Evolutionary conservation across 2,113 vertebrate species (phyloP).

Genomic region (Ibidorhyncha struthersii): DNA sequence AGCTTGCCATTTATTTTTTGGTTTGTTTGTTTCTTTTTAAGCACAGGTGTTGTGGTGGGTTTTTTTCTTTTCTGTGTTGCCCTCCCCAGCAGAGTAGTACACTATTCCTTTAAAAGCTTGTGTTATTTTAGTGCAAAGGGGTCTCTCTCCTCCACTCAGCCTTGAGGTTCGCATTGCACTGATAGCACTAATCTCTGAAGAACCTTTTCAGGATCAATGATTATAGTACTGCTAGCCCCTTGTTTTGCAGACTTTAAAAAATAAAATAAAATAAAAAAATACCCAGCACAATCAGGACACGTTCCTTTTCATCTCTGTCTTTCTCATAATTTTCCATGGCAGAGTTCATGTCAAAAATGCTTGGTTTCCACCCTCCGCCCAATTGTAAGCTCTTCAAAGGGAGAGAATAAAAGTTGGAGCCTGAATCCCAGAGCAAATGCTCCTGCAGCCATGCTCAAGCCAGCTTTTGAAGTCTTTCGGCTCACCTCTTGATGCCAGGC

Average conservation of each 20-base stretch:
- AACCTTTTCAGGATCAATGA: constrained; percentile 81
- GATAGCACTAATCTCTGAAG: constrained; percentile 77
- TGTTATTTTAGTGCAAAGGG: constrained; percentile 54
- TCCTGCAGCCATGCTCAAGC: constrained; percentile 66
- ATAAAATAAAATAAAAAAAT: constrained; percentile 58
- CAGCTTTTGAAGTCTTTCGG: constrained; percentile 89
- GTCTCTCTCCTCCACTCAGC: constrained; percentile 47
- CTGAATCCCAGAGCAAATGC: constrained; percentile 68
- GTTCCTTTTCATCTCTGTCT: constrained; percentile 92
- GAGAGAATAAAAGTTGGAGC: constrained; percentile 88
- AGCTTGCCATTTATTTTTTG: not conserved
- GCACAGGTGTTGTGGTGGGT: not conserved
- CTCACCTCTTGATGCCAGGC: constrained; percentile 88
- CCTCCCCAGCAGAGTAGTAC: not conserved
- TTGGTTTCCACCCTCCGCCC: constrained; percentile 82
- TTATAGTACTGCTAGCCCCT: constrained; percentile 79
- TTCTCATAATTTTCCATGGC: constrained; percentile 80
- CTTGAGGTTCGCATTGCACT: constrained; percentile 70
- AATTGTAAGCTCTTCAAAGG: constrained; percentile 97
- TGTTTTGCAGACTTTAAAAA: constrained; percentile 82
- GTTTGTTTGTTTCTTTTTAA: constrained; percentile 12
- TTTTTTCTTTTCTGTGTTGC: not conserved
- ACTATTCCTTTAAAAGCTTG: constrained; percentile 45
- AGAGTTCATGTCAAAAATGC: constrained; percentile 81
- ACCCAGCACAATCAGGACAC: constrained; percentile 77